phyloP scores from a whole-genome alignment of 2,888 invertebrate genomes.

The Drosophila kambysellisi region DNA sequence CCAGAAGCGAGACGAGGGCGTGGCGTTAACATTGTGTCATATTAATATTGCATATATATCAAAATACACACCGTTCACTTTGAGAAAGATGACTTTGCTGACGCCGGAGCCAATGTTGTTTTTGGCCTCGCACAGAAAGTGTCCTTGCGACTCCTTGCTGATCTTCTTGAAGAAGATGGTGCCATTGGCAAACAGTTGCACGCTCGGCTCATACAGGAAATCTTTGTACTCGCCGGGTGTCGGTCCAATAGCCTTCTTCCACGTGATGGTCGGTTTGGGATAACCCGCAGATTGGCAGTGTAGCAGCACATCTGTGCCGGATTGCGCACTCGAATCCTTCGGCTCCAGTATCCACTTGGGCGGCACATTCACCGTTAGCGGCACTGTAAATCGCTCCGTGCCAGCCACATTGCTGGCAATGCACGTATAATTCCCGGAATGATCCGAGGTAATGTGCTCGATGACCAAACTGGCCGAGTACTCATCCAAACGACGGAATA shows the following conservation, averaged over 20 bases:
- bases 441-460: slow-evolving; percentile 93
- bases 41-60: not conserved
- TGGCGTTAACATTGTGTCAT: not conserved
- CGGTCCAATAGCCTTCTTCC: slow-evolving; percentile 95
- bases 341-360: slow-evolving; percentile 96
- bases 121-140: slow-evolving; percentile 96
- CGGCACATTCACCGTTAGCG: slow-evolving; percentile 94
- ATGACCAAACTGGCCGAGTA: slow-evolving; percentile 94
- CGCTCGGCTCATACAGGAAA: slow-evolving; percentile 92
- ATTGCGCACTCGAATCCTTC: slow-evolving; percentile 92
- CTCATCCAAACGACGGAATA: slow-evolving; percentile 90
- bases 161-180: slow-evolving; percentile 93
- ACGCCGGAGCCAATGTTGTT: slow-evolving; percentile 96
- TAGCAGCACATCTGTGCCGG: slow-evolving; percentile 92
- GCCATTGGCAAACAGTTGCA: slow-evolving; percentile 92
- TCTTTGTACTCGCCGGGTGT: slow-evolving; percentile 93
- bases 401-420: slow-evolving; percentile 94
- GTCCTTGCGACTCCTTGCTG: slow-evolving; percentile 94
- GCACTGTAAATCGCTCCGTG: slow-evolving; percentile 91
- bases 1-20: not conserved
- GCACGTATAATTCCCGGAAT: slow-evolving; percentile 97
- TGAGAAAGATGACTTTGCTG: slow-evolving; percentile 95
- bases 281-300: slow-evolving; percentile 97
- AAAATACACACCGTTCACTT: slow-evolving; percentile 92
- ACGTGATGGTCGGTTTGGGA: slow-evolving; percentile 94